Conservation (phyloP, 2,113 vertebrate species). For the Callopanchax toddi region DNA sequence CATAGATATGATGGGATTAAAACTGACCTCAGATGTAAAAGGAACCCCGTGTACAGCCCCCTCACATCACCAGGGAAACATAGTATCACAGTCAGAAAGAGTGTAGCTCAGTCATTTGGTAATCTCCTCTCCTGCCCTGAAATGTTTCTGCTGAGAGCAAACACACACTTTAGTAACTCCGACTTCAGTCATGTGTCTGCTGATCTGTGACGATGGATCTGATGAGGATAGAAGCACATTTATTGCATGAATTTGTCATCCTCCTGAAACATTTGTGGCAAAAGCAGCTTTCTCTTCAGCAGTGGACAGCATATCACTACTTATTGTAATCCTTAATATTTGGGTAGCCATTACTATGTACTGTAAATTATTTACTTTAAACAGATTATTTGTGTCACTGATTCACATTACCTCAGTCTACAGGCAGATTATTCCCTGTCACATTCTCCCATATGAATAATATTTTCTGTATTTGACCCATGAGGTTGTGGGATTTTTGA, state of each 20-base stretch:
- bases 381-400: background rate
- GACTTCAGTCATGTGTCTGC: constrained; percentile 68
- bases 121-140: constrained; percentile 30
- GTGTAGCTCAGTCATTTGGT: constrained; percentile 29
- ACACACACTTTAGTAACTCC: constrained; percentile 33
- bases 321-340: background rate
- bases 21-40: constrained; percentile 1
- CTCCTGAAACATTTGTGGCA: background rate
- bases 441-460: too few relatives aligned
- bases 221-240: constrained; percentile 31
- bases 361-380: background rate
- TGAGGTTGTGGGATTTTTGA: too few relatives aligned
- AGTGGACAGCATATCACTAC: background rate
- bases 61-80: constrained; percentile 43
- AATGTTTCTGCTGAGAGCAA: constrained; percentile 25
- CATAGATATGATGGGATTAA: background rate
- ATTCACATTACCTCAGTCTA: background rate
- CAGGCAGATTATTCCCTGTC: background rate
- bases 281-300: background rate
- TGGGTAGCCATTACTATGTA: background rate
- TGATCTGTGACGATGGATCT: constrained; percentile 48
- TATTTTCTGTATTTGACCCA: too few relatives aligned
- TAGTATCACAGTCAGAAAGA: constrained; percentile 18
- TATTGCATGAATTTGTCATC: constrained; percentile 51
- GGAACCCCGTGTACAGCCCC: background rate